Evolutionary conservation across 2,888 invertebrate genomes (phyloP).

Genomic region (Cerastis leucographa): DNA sequence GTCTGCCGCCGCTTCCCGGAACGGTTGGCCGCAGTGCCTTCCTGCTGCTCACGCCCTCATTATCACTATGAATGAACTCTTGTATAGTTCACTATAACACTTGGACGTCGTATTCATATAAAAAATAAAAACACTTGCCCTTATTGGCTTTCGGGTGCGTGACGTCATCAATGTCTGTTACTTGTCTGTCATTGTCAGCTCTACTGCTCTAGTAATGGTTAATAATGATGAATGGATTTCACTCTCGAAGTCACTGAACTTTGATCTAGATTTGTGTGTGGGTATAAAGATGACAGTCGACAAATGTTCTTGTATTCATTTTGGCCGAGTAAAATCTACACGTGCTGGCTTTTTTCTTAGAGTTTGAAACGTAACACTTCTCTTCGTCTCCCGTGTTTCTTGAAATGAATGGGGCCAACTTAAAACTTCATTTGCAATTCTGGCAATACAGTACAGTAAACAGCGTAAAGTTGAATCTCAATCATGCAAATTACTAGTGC

Average conservation of each 20-base stretch:
- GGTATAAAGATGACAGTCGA: constrained; percentile 81
- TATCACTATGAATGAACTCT: constrained; percentile 83
- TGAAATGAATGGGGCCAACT: constrained; percentile 30
- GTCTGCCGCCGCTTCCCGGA: constrained; percentile 88
- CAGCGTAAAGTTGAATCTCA: constrained; percentile 33
- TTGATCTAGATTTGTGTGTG: constrained; percentile 85
- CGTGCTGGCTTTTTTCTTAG: constrained; percentile 63
- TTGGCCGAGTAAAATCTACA: constrained; percentile 65
- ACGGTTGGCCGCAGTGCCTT: constrained; percentile 84
- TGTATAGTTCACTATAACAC: constrained; percentile 67
- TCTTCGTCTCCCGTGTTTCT: constrained; percentile 24
- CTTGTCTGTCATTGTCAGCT: constrained; percentile 82
- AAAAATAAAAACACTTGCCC: constrained; percentile 68
- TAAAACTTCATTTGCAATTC: constrained; percentile 37
- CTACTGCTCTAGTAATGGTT: constrained; percentile 83
- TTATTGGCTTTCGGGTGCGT: constrained; percentile 76
- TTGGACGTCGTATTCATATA: constrained; percentile 67
- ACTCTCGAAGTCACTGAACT: constrained; percentile 87
- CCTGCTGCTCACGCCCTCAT: constrained; percentile 81
- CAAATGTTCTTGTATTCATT: constrained; percentile 71
- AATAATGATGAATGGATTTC: constrained; percentile 86
- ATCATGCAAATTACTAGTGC: constrained; percentile 41
- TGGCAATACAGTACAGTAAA: constrained; percentile 17
- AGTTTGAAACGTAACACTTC: constrained; percentile 49
- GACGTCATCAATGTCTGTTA: constrained; percentile 80